Evolutionary conservation across 2,113 vertebrate genomes (phyloP), one percentile per base, ranked within the genome.

Genomic region (Podarcis muralis): DNA sequence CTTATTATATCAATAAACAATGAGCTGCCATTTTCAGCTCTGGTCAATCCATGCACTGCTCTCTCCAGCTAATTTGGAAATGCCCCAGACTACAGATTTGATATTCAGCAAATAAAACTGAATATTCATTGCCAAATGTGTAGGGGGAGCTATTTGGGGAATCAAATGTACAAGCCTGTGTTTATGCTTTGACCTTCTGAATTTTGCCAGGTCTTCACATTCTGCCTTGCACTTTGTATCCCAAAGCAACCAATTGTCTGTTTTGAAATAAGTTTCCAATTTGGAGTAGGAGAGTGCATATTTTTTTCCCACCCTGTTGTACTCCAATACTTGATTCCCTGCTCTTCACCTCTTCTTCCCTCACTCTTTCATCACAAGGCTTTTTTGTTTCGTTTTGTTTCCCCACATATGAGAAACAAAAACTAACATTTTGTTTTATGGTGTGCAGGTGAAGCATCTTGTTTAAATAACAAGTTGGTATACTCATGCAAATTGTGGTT

Each of bases 1-100:
- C 12, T 68, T 57, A 83, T 84, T 32, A 11, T 84, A 6, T 35
- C 68, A 4, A 25, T n/a, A 62, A 4, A 76, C 35, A 81, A 25
- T 0, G 0, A 89, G 6, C 12, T 23, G 16, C 25, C 13, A 0
- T 16, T 77, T 59, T 43, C 18, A 20, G 30, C 1, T 5, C 32
- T 9, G n/a, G 18, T 43, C 5, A 12, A 3, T 8, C 23, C 25
- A 78, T 7, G 72, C 4, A 0, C 16, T 4, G 0, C 43, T 25
- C 22, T 48, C 40, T 13, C 35, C 22, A 12, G 2, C 2, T 9
- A 23, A 22, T 16, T 2, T 53, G 13, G 3, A 66, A 91, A 87
- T 2, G 8, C 0, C 66, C 32, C 4, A 32, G 18, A 62, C 2
- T 1, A 80, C 6, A 5, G 84, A 40, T 68, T 71, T 71, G 0